Evolutionary conservation across 2,113 vertebrate species (phyloP), one percentile per base, ranked within the genome.

Genomic region (Cyprinodon variegatus): DNA sequence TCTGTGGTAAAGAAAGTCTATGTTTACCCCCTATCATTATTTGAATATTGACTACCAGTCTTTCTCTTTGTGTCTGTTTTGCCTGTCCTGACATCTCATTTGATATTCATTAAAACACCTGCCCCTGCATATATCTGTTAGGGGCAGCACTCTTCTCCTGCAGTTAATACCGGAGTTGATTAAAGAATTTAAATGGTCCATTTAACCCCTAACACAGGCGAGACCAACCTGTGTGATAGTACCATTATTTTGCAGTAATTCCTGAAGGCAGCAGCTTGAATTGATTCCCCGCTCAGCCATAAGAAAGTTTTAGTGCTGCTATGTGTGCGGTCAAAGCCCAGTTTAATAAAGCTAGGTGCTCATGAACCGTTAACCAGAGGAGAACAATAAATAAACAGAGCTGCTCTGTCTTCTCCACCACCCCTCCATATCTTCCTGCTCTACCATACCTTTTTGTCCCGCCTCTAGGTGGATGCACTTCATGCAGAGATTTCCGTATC

Each of bases 331-430:
- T 93, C 90, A 94, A 94, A 94, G 93, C 94, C 94, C 94, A 94
- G 94, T 94, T 95, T 95, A 95, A 95, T 95, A 94, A 94, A 94
- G 92, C 90, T 85, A 85, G 87, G 79, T 81, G 84, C 93, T 94
- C 93, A 91, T 78, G 80, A 94, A 90, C 89, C 75, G 82, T 93
- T 94, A 93, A 90, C 80, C 83, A 79, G 81, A 74, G 75, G 83
- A 88, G 91, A 90, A 90, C 92, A 91, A 93, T 94, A 94, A 94
- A 94, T 94, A 94, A 93, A 93, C 91, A 93, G 83, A 78, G 77
- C 69, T 62, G 73, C 77, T 70, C 75, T 77, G 74, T 83, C 70
- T 75, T 46, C 76, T 65, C 62, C 39, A 64, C 10, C 63, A 66
- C 74, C 15, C 65, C 50, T 45, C 73, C 62, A 38, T 73, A 63